These are phyloP conservation scores for Campoletis raptor DNA, from an alignment of 2,888 invertebrate genomes.

Conservation along the genomic window DNA sequence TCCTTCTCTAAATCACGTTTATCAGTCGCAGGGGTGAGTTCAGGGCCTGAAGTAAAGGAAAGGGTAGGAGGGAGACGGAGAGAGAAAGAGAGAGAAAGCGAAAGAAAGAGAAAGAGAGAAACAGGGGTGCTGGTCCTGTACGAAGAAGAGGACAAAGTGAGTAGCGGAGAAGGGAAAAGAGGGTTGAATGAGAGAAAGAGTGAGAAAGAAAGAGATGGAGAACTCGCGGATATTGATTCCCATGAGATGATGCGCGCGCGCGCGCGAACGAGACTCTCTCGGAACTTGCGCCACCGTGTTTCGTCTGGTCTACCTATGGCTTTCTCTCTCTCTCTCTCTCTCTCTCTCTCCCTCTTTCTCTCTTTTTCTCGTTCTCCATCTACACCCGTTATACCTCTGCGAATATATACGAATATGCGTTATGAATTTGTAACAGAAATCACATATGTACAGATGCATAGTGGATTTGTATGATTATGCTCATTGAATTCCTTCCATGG, in stretches of 20 bases:
- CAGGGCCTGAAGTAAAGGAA: conserved; percentile 71
- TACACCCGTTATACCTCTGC: not conserved
- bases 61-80: conserved; percentile 64
- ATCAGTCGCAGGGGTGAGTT: conserved; percentile 75
- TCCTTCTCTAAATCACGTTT: conserved; percentile 82
- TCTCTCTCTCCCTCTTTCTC: conserved; percentile 23
- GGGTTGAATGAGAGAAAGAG: conserved; percentile 70
- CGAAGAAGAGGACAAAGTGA: conserved; percentile 78
- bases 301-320: conserved; percentile 70
- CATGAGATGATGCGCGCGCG: conserved; percentile 83
- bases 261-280: conserved; percentile 78
- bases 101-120: conserved; percentile 63
- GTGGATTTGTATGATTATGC: conserved; percentile 18
- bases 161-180: conserved; percentile 71
- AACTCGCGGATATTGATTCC: conserved; percentile 84
- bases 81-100: conserved; percentile 61
- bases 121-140: conserved; percentile 60
- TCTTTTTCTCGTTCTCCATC: not conserved
- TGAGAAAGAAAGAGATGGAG: conserved; percentile 77
- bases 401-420: conserved; percentile 9
- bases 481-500: conserved; percentile 10
- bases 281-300: conserved; percentile 77
- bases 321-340: conserved; percentile 23
- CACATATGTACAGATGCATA: conserved; percentile 12
- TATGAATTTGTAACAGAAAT: conserved; percentile 30